phyloP scores from a whole-genome alignment of 2,797 vertebrate species.

The Delichon dasypus region DNA sequence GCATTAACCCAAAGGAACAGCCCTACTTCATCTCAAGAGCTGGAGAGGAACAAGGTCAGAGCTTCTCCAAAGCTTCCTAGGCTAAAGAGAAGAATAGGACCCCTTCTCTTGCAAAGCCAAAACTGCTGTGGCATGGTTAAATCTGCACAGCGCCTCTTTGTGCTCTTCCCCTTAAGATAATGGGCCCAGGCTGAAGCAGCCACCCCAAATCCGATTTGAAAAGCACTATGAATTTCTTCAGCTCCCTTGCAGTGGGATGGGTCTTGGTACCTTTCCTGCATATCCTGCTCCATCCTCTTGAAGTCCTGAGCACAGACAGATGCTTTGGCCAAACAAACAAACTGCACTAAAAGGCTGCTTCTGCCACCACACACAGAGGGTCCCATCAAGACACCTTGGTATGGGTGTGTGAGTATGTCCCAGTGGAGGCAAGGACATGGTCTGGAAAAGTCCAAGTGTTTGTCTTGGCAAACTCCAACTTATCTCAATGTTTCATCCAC shows the following conservation, averaged over 20 bases:
- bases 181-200: neutral
- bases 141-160: neutral
- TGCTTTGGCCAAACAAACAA: neutral
- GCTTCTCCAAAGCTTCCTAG: neutral
- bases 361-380: neutral
- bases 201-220: neutral
- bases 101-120: neutral
- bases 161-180: neutral
- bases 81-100: neutral
- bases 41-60: neutral
- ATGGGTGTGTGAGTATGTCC: accelerated
- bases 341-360: neutral
- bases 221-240: neutral
- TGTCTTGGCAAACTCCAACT: neutral
- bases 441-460: neutral
- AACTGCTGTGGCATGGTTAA: neutral
- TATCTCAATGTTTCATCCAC: neutral
- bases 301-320: neutral
- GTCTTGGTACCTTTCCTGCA: neutral
- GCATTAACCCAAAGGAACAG: neutral
- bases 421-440: neutral
- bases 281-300: neutral
- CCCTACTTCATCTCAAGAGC: neutral
- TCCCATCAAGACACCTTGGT: neutral
- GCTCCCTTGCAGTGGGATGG: neutral